These are phyloP conservation scores for Muricea muricata DNA, from an alignment of 92 coral and sea anemone genomes.

Conservation along the genomic window DNA sequence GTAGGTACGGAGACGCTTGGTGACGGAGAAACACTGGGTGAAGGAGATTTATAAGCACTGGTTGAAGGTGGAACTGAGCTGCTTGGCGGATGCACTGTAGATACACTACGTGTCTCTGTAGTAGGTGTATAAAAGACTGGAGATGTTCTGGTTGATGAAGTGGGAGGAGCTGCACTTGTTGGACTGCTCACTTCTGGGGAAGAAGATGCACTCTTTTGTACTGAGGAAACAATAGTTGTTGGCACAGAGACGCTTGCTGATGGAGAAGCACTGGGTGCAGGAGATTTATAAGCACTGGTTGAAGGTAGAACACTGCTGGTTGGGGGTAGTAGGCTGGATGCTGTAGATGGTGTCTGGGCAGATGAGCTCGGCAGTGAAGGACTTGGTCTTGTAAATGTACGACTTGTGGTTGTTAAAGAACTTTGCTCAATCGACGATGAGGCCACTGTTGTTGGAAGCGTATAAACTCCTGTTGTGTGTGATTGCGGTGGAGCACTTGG, in stretches of 20 bases:
- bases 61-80: background rate
- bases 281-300: background rate
- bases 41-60: background rate
- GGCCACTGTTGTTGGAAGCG: background rate
- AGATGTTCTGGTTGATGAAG: background rate
- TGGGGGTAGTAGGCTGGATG: background rate
- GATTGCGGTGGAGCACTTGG: background rate
- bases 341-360: background rate
- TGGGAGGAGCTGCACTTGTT: slow-evolving; percentile 11
- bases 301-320: background rate
- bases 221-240: background rate
- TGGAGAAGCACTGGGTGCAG: background rate
- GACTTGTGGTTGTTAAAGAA: background rate
- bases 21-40: background rate
- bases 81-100: background rate
- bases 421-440: background rate
- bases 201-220: background rate
- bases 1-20: background rate
- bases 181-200: slow-evolving; percentile 6
- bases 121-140: slow-evolving; percentile 26
- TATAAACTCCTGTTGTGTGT: slow-evolving; percentile 11
- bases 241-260: background rate
- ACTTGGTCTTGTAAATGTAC: background rate
- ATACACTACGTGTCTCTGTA: slow-evolving; percentile 4
- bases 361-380: background rate